These are phyloP conservation scores for Epinotia brunnichana DNA, from an alignment of 2,888 invertebrate species.

Conservation along the genomic window DNA sequence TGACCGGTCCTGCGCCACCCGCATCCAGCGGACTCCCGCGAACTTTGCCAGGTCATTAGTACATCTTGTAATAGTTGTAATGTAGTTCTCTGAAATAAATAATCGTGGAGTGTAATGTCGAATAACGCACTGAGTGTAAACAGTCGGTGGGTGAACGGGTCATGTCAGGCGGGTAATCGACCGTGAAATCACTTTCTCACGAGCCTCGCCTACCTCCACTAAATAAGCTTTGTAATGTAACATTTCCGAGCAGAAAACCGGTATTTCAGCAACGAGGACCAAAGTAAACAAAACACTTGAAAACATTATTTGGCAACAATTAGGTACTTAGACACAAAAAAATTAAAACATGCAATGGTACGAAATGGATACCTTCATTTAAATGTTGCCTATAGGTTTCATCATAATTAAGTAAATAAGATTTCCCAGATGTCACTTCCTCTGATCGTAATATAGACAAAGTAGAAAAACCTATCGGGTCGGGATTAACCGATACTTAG, in stretches of 20 bases:
- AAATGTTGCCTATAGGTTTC: no score
- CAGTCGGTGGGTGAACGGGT: constrained; percentile 20
- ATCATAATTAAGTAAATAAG: no score
- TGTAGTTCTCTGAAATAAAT: not conserved
- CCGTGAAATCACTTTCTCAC: constrained; percentile 33
- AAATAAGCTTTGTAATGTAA: constrained; percentile 12
- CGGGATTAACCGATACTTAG: no score
- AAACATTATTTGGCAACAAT: not conserved
- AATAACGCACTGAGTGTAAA: not conserved
- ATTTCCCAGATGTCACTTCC: no score
- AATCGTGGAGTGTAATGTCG: not conserved
- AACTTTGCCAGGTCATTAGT: no score
- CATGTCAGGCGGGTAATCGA: constrained; percentile 15
- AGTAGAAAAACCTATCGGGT: no score
- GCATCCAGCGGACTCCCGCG: no score
- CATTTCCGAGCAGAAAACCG: not conserved
- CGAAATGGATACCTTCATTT: not conserved
- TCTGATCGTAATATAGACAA: no score
- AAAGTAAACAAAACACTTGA: not conserved
- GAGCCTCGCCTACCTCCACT: constrained; percentile 1
- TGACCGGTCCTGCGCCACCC: no score
- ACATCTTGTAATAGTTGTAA: no score
- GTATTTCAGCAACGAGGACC: not conserved
- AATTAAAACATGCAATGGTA: not conserved
- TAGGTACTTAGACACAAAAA: not conserved